Percentiles rank a stretch among this genome's conserved stretches.
Evolutionary conservation across 2,888 invertebrate species (phyloP).

Genomic region (Sarcophaga variegata): DNA sequence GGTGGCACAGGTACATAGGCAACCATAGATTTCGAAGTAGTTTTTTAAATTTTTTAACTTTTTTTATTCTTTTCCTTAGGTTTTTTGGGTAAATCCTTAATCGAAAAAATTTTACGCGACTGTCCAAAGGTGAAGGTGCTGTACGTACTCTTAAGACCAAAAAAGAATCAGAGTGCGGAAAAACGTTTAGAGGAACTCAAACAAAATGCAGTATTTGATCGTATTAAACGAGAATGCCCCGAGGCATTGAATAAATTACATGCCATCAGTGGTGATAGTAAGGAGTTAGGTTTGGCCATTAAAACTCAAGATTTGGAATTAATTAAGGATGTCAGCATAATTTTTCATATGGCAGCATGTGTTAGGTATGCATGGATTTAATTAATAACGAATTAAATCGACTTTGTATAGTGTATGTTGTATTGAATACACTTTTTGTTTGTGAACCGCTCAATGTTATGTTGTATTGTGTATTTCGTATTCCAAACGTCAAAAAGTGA

Average conservation of each 20-base stretch:
- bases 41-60: not conserved
- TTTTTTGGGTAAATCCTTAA: constrained; percentile 93
- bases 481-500: too few species aligned
- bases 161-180: constrained; percentile 85
- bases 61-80: constrained; percentile 81
- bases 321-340: constrained; percentile 85
- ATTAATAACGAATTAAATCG: too few species aligned
- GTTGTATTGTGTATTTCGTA: too few species aligned
- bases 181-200: constrained; percentile 86
- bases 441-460: too few species aligned
- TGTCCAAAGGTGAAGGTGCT: constrained; percentile 89
- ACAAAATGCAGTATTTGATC: constrained; percentile 82
- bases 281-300: constrained; percentile 84
- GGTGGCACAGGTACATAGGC: constrained; percentile 86
- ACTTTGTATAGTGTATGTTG: too few species aligned
- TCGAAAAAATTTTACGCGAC: constrained; percentile 93
- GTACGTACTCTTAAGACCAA: constrained; percentile 89
- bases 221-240: constrained; percentile 83
- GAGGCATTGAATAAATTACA: constrained; percentile 85
- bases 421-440: too few species aligned
- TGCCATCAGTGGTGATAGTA: constrained; percentile 86
- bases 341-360: constrained; percentile 91
- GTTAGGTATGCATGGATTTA: constrained; percentile 82
- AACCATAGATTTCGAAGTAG: not conserved
- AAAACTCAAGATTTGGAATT: constrained; percentile 82